phyloP scores from a whole-genome alignment of 2,797 vertebrate species.

The Mormyrops boulengeri region DNA sequence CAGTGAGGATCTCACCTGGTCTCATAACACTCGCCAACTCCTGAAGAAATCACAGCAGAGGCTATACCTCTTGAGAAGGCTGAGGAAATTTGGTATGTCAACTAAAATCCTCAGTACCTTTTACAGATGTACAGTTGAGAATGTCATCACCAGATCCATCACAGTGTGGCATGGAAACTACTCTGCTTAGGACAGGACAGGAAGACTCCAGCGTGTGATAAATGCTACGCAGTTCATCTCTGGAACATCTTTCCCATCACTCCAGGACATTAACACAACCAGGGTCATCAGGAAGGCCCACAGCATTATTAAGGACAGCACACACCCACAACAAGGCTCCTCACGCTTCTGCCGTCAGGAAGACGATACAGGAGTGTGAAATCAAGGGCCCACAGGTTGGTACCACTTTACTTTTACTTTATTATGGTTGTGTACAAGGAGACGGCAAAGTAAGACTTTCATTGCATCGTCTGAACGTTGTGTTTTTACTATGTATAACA shows the following conservation, averaged over 20 bases:
- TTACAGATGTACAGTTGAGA: background rate
- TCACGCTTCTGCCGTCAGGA: no score
- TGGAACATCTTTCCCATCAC: no score
- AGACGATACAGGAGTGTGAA: no score
- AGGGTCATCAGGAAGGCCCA: no score
- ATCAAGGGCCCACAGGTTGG: no score
- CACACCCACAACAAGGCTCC: no score
- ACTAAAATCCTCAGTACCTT: background rate
- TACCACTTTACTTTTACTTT: background rate
- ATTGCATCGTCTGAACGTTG: background rate
- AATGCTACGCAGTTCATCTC: background rate
- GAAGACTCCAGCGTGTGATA: background rate
- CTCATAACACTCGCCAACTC: no score
- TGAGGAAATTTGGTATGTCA: background rate
- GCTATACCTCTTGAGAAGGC: background rate
- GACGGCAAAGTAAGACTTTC: background rate
- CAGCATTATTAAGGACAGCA: no score
- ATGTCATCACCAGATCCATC: background rate
- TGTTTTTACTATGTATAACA: background rate
- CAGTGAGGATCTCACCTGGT: no score
- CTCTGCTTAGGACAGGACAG: background rate
- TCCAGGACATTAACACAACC: no score
- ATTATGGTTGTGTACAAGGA: background rate
- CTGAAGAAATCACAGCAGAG: no score
- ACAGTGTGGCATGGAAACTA: background rate